Base-by-base conservation (phyloP, 2,113 vertebrate genomes). In the Prunella himalayana region DNA sequence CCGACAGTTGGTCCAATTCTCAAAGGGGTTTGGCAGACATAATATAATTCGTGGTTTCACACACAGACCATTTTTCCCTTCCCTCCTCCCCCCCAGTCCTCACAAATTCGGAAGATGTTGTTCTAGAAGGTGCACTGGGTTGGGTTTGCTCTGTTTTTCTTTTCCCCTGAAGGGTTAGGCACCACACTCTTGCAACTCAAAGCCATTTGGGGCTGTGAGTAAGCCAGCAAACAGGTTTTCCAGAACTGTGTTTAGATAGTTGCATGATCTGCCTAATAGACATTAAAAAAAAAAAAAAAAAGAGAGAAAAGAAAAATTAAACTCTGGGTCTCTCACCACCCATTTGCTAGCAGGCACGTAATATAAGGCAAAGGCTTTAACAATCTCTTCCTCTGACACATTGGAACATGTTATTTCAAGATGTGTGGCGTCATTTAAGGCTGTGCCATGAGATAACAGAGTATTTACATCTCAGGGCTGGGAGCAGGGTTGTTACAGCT, bases 331-430 rank as follows among this genome's bases (percentile, higher is more conserved):
- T 94, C 91, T 95, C 88, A 92, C 94, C 86, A 90, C 97, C 95
- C 91, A 95, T 89, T 97, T 88, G 97, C 97, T 97, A 93, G 94
- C 95, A 97, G 96, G 96, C 97, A 97, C 96, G 95, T 97, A 96
- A 96, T 47, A 35, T 91, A 85, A 97, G 96, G 96, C 95, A 75
- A 97, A 96, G 4, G n/a, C 93, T 95, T 90, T 80, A 94, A 88
- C 88, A 96, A 27, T 88, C 90, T 95, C 96, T 95, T 94, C 95
- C 95, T 96, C 94, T 90, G 93, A 92, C 94, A 96, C 94, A 96
- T 95, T 93, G 78, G 96, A 96, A 97, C 97, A 97, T 95, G 97
- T 97, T 97, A 96, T 94, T 95, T 97, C 97, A 97, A 95, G 92
- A 92, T 86, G 95, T 78, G 75, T 95, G 96, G 95, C 95, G 93